Evolutionary conservation across 2,797 vertebrate species (phyloP), one percentile per base, ranked within the genome.

Genomic region (Pangasius djambal): DNA sequence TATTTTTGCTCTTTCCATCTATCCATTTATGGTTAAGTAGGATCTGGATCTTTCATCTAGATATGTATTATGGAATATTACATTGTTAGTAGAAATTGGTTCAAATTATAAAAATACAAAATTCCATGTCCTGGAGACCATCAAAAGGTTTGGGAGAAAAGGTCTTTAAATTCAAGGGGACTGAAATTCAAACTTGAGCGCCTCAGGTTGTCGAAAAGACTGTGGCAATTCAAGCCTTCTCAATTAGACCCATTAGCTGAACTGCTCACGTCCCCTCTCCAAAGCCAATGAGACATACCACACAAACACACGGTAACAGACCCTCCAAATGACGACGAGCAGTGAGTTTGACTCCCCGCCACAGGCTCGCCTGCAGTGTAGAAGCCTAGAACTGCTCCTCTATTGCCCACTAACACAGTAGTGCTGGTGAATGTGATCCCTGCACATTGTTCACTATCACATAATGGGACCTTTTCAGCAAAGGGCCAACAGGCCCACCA

Each of bases 401-500:
- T 92, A 89, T 90, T 91, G 89, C 87, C 86, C 89, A 91, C 93
- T 96, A 95, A 94, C 95, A 94, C 90, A 95, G 94, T 96, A 96
- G 93, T 72, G 37, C 89, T 89, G 93, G 94, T 93, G 93, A 97
- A 97, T 91, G 96, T 95, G 96, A 97, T 97, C 96, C 95, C 92
- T 91, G 92, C 90, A 94, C 95, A 96, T 97, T 97, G 96, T 97
- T 95, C 94, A 83, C 91, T 81, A 90, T 90, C 90, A 92, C 90
- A 96, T 96, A 96, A 97, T 96, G 86, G 96, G 87, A 92, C 91
- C 96, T 96, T 97, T 97, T 97, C 94, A 97, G 92, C 88, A 90
- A 90, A 92, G 86, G 89, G 88, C 65, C 91, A 93, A 92, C 91
- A 89, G 91, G 90, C 88, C 92, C 90, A 92, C 87, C 92, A 85